These are phyloP conservation scores for Pachycephus smyrnensis DNA, from an alignment of 2,888 invertebrate species.

Conservation along the genomic window DNA sequence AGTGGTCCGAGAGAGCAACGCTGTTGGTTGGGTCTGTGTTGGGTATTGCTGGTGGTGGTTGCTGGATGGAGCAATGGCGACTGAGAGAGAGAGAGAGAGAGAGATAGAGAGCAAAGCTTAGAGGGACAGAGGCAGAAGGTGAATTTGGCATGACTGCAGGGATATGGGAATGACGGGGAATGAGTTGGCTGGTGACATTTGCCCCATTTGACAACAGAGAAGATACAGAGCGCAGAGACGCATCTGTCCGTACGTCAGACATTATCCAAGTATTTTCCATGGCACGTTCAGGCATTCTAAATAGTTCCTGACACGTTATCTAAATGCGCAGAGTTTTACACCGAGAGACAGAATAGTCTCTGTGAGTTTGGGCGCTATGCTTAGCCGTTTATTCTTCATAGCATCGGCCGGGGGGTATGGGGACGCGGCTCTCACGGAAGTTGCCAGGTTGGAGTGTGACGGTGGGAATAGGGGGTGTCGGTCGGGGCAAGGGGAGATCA, in stretches of 20 bases:
- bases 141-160: conserved; percentile 42
- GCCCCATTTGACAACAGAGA: too few relatives aligned
- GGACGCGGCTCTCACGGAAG: conserved; percentile 3
- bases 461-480: conserved; percentile 25
- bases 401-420: conserved; percentile 21
- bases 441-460: conserved; percentile 15
- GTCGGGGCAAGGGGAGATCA: conserved; percentile 46
- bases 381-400: conserved; percentile 47
- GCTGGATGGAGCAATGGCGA: neutral
- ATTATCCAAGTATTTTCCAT: too few relatives aligned
- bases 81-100: neutral
- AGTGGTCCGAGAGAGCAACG: conserved; percentile 8
- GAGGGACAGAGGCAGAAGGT: conserved; percentile 36
- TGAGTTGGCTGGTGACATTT: neutral
- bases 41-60: conserved; percentile 5
- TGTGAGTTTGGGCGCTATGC: conserved; percentile 28
- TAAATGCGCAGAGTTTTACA: conserved; percentile 57
- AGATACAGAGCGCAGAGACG: too few relatives aligned
- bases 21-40: conserved; percentile 18
- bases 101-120: conserved; percentile 5
- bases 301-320: conserved; percentile 47
- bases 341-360: conserved; percentile 23
- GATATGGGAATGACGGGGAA: conserved; percentile 25
- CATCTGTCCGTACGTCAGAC: too few relatives aligned
- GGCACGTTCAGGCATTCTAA: too few relatives aligned